Evolutionary conservation across 1,140 invertebrate species (phyloP).

Genomic region (Luehdorfia chinensis): DNA sequence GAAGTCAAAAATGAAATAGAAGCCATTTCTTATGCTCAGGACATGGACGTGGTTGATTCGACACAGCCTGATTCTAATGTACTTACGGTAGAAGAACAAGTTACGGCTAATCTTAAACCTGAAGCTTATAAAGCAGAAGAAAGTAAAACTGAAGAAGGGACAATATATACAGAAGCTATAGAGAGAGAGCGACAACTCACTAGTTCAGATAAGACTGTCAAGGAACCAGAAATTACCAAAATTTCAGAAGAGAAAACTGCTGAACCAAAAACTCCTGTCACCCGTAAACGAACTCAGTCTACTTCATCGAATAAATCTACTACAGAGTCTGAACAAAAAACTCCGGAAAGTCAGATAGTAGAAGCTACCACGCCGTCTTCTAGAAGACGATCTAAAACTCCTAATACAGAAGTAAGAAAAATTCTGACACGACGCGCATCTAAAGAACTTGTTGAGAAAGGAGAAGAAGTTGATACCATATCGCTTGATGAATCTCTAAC

Average conservation of each 20-base stretch:
- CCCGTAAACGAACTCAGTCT: conserved; percentile 40
- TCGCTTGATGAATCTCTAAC: conserved; percentile 42
- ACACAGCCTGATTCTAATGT: background rate
- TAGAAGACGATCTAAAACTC: conserved; percentile 41
- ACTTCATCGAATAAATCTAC: conserved; percentile 35
- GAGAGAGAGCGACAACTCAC: conserved; percentile 21
- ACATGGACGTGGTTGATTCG: background rate
- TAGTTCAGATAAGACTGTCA: conserved; percentile 30
- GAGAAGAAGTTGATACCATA: conserved; percentile 31
- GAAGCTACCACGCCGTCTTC: conserved; percentile 26
- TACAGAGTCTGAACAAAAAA: conserved; percentile 29
- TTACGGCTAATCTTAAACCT: background rate
- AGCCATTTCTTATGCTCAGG: background rate
- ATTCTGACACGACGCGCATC: conserved; percentile 56
- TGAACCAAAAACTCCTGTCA: conserved; percentile 34
- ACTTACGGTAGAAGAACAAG: background rate
- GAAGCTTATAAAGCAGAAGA: background rate
- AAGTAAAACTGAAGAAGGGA: conserved; percentile 7
- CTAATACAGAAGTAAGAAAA: conserved; percentile 48
- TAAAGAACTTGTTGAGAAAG: conserved; percentile 42
- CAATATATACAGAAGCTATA: conserved; percentile 10
- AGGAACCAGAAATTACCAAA: conserved; percentile 20
- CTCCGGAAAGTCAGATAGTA: conserved; percentile 26
- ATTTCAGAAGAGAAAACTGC: background rate
- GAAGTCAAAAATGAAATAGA: conserved; percentile 11